Percentiles rank a stretch among this genome's conserved stretches.
phyloP scores from a whole-genome alignment of 2,888 invertebrate species.

The Pinctada fucata region DNA sequence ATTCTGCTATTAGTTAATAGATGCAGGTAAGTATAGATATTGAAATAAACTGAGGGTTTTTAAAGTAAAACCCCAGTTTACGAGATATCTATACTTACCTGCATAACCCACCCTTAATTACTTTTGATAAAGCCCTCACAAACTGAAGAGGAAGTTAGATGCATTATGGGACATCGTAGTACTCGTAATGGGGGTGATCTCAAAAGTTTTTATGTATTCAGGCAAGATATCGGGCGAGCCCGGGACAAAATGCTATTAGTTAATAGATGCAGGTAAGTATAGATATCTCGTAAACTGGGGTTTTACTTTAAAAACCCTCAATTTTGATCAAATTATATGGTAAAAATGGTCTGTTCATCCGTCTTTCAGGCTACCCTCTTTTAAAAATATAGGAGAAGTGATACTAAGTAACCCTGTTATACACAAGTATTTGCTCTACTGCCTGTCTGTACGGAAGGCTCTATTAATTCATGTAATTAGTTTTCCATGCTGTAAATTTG shows the following conservation, averaged over 20 bases:
- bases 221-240: not conserved
- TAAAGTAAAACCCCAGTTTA: constrained; percentile 4
- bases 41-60: constrained; percentile 7
- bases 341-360: no score
- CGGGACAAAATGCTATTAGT: constrained; percentile 7
- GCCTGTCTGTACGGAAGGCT: no score
- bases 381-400: no score
- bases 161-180: no score
- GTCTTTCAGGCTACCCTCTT: no score
- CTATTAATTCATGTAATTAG: no score
- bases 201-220: no score
- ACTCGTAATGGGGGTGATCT: not conserved
- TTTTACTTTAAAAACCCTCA: not conserved
- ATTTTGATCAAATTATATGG: not conserved
- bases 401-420: no score
- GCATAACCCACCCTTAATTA: constrained; percentile 4
- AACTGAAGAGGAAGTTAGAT: no score
- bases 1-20: constrained; percentile 9
- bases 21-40: constrained; percentile 14
- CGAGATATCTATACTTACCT: constrained; percentile 11
- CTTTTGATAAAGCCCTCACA: no score
- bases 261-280: constrained; percentile 12
- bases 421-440: no score
- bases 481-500: no score
- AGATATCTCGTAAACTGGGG: constrained; percentile 17